Percentiles rank a stretch among this genome's conserved stretches.
Evolutionary conservation across 37 sponge, comb jelly and placozoan genomes (phyloP).

Genomic region (Cliona cf. orientalis): DNA sequence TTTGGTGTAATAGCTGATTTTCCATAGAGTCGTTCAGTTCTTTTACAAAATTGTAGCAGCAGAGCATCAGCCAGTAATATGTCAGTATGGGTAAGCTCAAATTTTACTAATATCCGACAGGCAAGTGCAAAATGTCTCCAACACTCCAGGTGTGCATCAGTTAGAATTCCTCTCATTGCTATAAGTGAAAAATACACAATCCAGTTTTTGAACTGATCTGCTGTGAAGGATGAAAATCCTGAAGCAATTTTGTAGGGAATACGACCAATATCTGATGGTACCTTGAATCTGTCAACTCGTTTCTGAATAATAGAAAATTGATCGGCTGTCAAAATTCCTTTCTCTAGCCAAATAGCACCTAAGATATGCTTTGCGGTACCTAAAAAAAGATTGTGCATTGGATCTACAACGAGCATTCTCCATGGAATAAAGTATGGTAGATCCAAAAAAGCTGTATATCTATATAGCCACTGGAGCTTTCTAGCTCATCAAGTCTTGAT

Average conservation of each 20-base stretch:
- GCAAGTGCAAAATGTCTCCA: slow-evolving; percentile 66
- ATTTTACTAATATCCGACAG: slow-evolving; percentile 41
- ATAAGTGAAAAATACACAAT: slow-evolving; percentile 38
- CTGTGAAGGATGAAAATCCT: slow-evolving; percentile 38
- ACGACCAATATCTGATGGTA: slow-evolving; percentile 53
- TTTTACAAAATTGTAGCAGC: slow-evolving; percentile 43
- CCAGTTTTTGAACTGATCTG: slow-evolving; percentile 73
- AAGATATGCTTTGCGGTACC: slow-evolving; percentile 60
- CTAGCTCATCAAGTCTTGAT: not conserved
- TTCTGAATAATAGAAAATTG: slow-evolving; percentile 1
- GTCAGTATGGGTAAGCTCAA: not conserved
- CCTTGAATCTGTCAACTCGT: slow-evolving; percentile 21
- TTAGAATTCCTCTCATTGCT: slow-evolving; percentile 24
- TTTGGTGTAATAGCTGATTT: slow-evolving; percentile 38
- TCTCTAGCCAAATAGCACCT: slow-evolving; percentile 7
- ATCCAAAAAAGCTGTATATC: slow-evolving; percentile 35
- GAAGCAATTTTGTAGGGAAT: slow-evolving; percentile 54
- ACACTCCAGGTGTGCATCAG: slow-evolving; percentile 40
- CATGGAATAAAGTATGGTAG: slow-evolving; percentile 69
- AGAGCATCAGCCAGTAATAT: slow-evolving; percentile 34
- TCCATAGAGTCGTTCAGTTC: slow-evolving; percentile 31
- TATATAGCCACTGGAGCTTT: slow-evolving; percentile 12
- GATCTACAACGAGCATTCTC: slow-evolving; percentile 58
- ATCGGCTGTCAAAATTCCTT: not conserved
- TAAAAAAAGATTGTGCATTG: slow-evolving; percentile 74